Percentiles rank a stretch among this genome's conserved stretches.
Conservation (phyloP, 1,140 invertebrate species). For the Catajapyx aquilonaris region DNA sequence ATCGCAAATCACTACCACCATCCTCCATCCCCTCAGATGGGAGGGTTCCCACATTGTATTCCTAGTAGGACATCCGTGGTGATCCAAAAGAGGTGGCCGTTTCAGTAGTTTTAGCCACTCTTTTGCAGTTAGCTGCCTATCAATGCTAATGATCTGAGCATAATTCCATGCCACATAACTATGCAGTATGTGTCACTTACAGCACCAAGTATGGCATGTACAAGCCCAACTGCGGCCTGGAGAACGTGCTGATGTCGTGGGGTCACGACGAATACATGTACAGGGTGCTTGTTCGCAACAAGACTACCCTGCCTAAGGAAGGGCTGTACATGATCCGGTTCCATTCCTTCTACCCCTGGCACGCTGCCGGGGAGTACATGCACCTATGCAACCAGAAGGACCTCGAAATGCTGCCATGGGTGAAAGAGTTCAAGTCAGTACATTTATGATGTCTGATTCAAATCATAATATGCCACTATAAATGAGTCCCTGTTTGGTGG, state of each 20-base stretch:
- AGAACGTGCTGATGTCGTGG: slow-evolving; percentile 83
- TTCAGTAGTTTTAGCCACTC: too few species aligned
- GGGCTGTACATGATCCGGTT: slow-evolving; percentile 63
- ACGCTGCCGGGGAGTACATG: slow-evolving; percentile 59
- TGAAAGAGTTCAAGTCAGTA: slow-evolving; percentile 73
- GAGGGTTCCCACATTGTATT: too few species aligned
- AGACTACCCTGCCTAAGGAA: slow-evolving; percentile 55
- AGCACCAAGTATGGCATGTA: slow-evolving; percentile 84
- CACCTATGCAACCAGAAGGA: slow-evolving; percentile 56
- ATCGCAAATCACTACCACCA: too few species aligned
- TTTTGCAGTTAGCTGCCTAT: too few species aligned
- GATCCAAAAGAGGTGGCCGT: too few species aligned
- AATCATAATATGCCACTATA: too few species aligned
- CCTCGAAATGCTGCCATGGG: slow-evolving; percentile 51
- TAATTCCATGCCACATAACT: too few species aligned
- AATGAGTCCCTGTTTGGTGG: too few species aligned
- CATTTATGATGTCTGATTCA: too few species aligned
- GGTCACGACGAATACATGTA: slow-evolving; percentile 93
- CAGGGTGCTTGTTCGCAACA: slow-evolving; percentile 58
- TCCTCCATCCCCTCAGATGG: too few species aligned
- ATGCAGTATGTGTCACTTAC: slow-evolving; percentile 21
- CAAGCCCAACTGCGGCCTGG: slow-evolving; percentile 63
- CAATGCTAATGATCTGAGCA: too few species aligned
- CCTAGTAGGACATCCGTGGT: too few species aligned
- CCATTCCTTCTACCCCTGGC: slow-evolving; percentile 94